A percentile compares a stretch with the other conserved stretches of the same genome.
Evolutionary conservation across 1,140 invertebrate species (phyloP).

Genomic region (Globodera ellingtonae): DNA sequence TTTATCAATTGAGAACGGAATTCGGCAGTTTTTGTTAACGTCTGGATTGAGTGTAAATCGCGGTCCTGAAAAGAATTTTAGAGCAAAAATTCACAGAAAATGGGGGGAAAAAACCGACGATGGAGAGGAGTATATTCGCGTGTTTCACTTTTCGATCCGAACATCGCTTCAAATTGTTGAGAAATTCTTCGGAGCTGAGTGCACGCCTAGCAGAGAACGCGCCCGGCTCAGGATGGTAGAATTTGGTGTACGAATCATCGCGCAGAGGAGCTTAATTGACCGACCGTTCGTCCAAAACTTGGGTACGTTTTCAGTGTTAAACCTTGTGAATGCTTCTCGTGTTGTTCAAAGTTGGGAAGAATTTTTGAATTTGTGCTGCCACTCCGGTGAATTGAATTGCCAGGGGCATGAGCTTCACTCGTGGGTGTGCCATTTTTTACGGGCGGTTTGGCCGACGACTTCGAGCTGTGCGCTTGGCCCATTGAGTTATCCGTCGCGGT

Average conservation of each 20-base stretch:
- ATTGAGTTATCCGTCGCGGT: too few species aligned
- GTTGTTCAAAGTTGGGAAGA: background rate
- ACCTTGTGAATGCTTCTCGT: background rate
- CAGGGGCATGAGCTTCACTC: background rate
- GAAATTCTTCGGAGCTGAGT: conserved; percentile 5
- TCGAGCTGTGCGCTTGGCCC: too few species aligned
- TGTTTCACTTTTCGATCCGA: conserved; percentile 19
- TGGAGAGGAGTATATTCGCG: conserved; percentile 3
- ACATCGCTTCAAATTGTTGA: conserved; percentile 10
- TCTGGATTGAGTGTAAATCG: conserved; percentile 32
- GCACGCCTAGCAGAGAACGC: background rate
- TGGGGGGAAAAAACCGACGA: background rate
- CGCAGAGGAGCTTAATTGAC: conserved; percentile 10
- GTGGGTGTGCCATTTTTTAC: background rate
- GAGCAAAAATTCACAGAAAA: background rate
- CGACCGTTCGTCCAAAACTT: background rate
- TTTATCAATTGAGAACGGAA: conserved; percentile 29
- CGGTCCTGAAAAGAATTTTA: conserved; percentile 27
- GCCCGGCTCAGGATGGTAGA: conserved; percentile 16
- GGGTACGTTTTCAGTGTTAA: conserved; percentile 1
- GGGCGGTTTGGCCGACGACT: too few species aligned
- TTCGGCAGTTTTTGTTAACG: conserved; percentile 31
- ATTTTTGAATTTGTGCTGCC: conserved; percentile 6
- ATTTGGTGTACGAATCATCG: conserved; percentile 29
- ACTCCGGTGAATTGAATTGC: background rate